A percentile compares a stretch with the other conserved stretches of the same genome.
These are phyloP conservation scores for Lepisosteus osseus DNA, from an alignment of 2,113 vertebrate species.

Conservation along the genomic window DNA sequence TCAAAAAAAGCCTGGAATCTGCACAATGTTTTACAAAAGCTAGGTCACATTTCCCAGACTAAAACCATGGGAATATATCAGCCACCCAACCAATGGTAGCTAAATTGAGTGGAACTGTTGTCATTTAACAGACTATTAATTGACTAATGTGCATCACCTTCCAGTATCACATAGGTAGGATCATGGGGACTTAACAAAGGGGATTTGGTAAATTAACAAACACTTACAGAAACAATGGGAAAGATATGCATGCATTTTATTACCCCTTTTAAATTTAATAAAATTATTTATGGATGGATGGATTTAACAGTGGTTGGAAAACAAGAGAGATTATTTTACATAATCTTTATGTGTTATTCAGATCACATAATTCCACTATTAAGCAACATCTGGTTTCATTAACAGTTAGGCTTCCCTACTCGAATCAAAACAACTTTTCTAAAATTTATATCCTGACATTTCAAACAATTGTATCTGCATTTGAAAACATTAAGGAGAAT, in stretches of 20 bases:
- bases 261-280: constrained; percentile 32
- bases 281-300: constrained; percentile 46
- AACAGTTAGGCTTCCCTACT: too few relatives aligned
- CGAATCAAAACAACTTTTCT: too few relatives aligned
- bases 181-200: constrained; percentile 73
- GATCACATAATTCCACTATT: constrained; percentile 64
- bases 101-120: constrained; percentile 92
- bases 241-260: constrained; percentile 34
- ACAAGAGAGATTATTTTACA: constrained; percentile 49
- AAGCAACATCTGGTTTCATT: constrained; percentile 51
- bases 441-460: too few relatives aligned
- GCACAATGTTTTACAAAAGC: too few relatives aligned
- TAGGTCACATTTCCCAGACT: constrained; percentile 10
- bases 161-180: constrained; percentile 76
- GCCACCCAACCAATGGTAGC: constrained; percentile 63
- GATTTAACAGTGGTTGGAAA: constrained; percentile 40
- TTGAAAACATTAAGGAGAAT: too few relatives aligned
- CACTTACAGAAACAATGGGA: constrained; percentile 37
- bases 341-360: constrained; percentile 58
- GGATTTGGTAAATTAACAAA: constrained; percentile 68
- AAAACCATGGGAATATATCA: constrained; percentile 45
- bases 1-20: too few relatives aligned
- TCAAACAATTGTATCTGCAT: too few relatives aligned
- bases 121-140: constrained; percentile 98
- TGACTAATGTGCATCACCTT: constrained; percentile 90